phyloP scores from a whole-genome alignment of 2,113 vertebrate species.

The Pao palembangensis region DNA sequence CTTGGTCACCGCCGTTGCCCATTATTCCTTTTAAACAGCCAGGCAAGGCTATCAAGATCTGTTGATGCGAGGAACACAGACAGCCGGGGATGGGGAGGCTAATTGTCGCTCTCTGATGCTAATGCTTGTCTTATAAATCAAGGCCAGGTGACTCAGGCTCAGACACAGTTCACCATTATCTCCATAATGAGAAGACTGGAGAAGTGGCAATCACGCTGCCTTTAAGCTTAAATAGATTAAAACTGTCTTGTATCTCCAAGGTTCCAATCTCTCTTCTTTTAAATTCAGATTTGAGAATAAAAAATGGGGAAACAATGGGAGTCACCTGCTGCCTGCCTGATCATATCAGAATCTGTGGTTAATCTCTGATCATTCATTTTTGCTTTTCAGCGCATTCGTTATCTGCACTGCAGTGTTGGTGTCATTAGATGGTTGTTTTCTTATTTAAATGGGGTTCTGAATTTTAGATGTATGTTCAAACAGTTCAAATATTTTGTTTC shows the following conservation, averaged over 20 bases:
- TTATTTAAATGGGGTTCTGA: slow-evolving; percentile 3
- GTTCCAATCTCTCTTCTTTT: background rate
- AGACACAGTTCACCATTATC: slow-evolving; percentile 43
- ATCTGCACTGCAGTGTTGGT: slow-evolving; percentile 12
- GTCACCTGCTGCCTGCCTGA: slow-evolving; percentile 20
- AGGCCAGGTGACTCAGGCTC: slow-evolving; percentile 39
- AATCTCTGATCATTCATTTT: slow-evolving; percentile 29
- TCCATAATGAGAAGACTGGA: slow-evolving; percentile 26
- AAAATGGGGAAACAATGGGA: no score
- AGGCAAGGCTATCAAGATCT: slow-evolving; percentile 24
- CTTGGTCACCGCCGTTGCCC: slow-evolving; percentile 3
- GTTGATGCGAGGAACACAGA: slow-evolving; percentile 1
- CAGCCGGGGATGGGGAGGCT: slow-evolving; percentile 9
- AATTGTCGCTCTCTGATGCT: slow-evolving; percentile 54
- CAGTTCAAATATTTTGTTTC: background rate
- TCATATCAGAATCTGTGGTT: slow-evolving; percentile 38
- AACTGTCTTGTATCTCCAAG: background rate
- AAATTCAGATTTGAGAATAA: background rate
- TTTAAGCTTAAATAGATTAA: background rate
- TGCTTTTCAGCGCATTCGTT: slow-evolving; percentile 40
- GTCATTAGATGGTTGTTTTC: slow-evolving; percentile 5
- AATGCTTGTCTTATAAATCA: slow-evolving; percentile 33
- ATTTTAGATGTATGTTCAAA: slow-evolving; percentile 1
- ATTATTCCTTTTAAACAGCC: slow-evolving; percentile 30
- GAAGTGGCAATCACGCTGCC: slow-evolving; percentile 2